Base-by-base conservation (phyloP, 2,797 vertebrate genomes). In the Triplophysa bombifrons region DNA sequence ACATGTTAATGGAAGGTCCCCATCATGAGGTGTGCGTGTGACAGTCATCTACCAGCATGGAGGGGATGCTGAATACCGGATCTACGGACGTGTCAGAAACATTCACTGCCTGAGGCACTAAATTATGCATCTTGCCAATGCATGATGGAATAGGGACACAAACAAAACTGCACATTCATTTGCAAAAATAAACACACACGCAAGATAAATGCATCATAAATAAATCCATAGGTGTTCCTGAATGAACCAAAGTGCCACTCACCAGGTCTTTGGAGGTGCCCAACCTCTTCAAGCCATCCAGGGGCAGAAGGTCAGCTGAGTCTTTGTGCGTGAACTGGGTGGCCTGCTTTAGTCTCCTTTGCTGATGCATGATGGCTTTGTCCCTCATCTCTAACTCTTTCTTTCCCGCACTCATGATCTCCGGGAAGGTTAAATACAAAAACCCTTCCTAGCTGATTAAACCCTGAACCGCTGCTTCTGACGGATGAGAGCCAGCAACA, bases 251-350 rank as follows among this genome's bases (percentile, higher is more conserved):
- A 58, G 4, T 58, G 71, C 14, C 48, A 91, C 96, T 98, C 89
- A 98, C 97, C 97, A 97, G 83, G 87, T 98, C 96, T 91, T 97
- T 98, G 87, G 96, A 95, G 13, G 97, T 98, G 72, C 97, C 97
- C 60, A 99, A 93, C 80, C 95, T 94, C 90, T 96, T 97, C 78
- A 99, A 94, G 53, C 96, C 94, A 0, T 98, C 97, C 92, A 99
- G 94, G 78, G 96, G 97, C 84, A 99, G 95, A 87, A 99, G 94
- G 91, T 98, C 97, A 10, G 97, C 97, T 0, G 97, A 99, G 92
- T 99, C 97, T 91, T 98, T 97, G 93, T 99, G 97, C 11, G 93
- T 91, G 88, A 99, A 99, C 93, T 96, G 96, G 13, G 95, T 96
- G 87, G 96, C 95, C 91, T 99, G 97, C 84, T 97, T 98, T 74